Evolutionary conservation across 2,888 invertebrate species (phyloP).

Genomic region (Harpalus rubripes): DNA sequence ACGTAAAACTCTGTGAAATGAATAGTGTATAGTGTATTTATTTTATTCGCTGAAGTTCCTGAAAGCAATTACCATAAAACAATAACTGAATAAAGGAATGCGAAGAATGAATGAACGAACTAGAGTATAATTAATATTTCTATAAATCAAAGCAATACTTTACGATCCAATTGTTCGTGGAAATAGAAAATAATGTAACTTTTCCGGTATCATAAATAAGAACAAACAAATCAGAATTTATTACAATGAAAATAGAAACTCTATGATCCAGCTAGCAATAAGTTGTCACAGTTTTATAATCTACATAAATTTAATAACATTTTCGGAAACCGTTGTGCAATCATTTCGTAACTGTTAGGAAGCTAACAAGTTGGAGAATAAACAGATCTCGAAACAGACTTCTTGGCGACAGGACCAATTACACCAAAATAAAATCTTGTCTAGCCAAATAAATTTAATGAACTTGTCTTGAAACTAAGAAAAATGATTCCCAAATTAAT

Average conservation of each 20-base stretch:
- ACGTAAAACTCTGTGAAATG: background rate
- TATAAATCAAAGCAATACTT: constrained; percentile 13
- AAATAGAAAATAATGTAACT: constrained; percentile 14
- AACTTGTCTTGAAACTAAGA: background rate
- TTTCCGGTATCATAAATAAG: constrained; percentile 26
- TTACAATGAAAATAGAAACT: constrained; percentile 20
- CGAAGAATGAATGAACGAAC: background rate
- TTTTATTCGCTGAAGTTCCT: background rate
- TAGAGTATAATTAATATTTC: constrained; percentile 20
- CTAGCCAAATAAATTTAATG: background rate
- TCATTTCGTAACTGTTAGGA: constrained; percentile 1
- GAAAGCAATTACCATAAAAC: constrained; percentile 10
- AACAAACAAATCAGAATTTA: constrained; percentile 32
- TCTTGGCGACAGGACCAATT: constrained; percentile 31
- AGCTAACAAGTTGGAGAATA: constrained; percentile 7
- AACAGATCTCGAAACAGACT: background rate
- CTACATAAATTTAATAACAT: constrained; percentile 29
- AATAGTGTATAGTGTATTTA: background rate
- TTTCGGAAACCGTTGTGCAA: constrained; percentile 28
- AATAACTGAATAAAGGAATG: constrained; percentile 10
- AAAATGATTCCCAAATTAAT: background rate
- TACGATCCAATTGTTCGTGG: constrained; percentile 2
- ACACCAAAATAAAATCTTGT: constrained; percentile 1
- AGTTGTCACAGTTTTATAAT: constrained; percentile 1
- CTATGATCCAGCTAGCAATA: background rate